Evolutionary conservation across 1,140 invertebrate genomes (phyloP).

Genomic region (Monomorium pharaonis): DNA sequence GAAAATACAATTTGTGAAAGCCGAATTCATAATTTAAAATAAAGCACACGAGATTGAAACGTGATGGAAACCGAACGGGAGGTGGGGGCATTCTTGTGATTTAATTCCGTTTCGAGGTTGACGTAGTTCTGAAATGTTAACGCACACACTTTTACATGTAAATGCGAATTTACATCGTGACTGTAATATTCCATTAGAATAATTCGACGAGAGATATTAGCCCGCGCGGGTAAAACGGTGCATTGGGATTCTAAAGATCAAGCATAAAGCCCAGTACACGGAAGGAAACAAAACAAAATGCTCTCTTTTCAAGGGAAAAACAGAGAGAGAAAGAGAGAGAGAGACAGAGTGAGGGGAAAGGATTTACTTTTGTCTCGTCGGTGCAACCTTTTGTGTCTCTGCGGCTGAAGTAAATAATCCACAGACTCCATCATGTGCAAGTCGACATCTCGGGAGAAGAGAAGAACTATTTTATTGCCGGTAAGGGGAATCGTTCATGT

Average conservation of each 20-base stretch:
- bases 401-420: slow-evolving; percentile 56
- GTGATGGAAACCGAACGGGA: not conserved
- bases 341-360: not conserved
- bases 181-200: slow-evolving; percentile 41
- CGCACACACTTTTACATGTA: slow-evolving; percentile 12
- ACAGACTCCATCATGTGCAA: slow-evolving; percentile 46
- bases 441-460: slow-evolving; percentile 37
- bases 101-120: slow-evolving; percentile 14
- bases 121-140: slow-evolving; percentile 10
- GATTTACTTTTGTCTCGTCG: slow-evolving; percentile 50
- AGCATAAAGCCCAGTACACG: slow-evolving; percentile 1
- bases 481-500: slow-evolving; percentile 9
- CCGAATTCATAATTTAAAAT: slow-evolving; percentile 29
- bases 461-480: slow-evolving; percentile 35
- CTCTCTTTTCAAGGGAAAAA: not conserved
- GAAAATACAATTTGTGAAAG: slow-evolving; percentile 36
- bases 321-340: not conserved
- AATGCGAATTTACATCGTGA: slow-evolving; percentile 15
- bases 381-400: slow-evolving; percentile 45
- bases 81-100: not conserved
- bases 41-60: slow-evolving; percentile 29
- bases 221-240: slow-evolving; percentile 6
- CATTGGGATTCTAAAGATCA: slow-evolving; percentile 39
- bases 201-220: slow-evolving; percentile 47
- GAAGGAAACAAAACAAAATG: slow-evolving; percentile 19